A percentile compares a stretch with the other conserved stretches of the same genome.
These are phyloP conservation scores for Lampris megalopsis DNA, from an alignment of 2,113 vertebrate genomes.

Conservation along the genomic window DNA sequence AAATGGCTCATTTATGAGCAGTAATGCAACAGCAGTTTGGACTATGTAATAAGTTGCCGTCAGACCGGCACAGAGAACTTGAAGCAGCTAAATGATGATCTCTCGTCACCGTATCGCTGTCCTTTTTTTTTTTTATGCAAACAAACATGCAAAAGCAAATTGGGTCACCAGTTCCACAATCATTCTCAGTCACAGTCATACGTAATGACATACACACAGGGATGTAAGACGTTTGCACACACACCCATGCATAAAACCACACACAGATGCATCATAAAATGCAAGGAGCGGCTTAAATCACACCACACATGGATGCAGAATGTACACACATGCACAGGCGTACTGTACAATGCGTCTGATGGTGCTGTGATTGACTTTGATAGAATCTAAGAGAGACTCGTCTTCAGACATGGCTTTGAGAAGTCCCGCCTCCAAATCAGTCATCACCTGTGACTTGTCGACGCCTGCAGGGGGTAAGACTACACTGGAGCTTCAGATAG, in stretches of 20 bases:
- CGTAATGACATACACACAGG: too few relatives aligned
- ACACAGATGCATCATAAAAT: not conserved
- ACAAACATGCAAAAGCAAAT: too few relatives aligned
- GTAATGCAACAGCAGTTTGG: not conserved
- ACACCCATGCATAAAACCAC: not conserved
- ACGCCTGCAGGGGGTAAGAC: constrained; percentile 30
- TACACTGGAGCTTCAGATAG: not conserved
- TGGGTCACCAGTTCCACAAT: too few relatives aligned
- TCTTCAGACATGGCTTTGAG: constrained; percentile 23
- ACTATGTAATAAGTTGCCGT: not conserved
- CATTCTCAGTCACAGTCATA: too few relatives aligned
- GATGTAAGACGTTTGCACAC: not conserved
- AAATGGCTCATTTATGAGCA: too few relatives aligned
- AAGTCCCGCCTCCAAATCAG: constrained; percentile 44
- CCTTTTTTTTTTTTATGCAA: too few relatives aligned
- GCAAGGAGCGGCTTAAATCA: not conserved
- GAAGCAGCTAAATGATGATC: constrained; percentile 21
- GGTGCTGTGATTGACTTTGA: constrained; percentile 33
- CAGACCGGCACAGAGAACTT: not conserved
- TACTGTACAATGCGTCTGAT: constrained; percentile 11
- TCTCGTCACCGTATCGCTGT: not conserved
- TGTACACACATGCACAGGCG: not conserved
- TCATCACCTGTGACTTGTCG: constrained; percentile 34
- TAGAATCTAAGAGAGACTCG: constrained; percentile 36
- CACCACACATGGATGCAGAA: not conserved